Conservation (phyloP, 2,113 vertebrate genomes). For the Engraulis encrasicolus region DNA sequence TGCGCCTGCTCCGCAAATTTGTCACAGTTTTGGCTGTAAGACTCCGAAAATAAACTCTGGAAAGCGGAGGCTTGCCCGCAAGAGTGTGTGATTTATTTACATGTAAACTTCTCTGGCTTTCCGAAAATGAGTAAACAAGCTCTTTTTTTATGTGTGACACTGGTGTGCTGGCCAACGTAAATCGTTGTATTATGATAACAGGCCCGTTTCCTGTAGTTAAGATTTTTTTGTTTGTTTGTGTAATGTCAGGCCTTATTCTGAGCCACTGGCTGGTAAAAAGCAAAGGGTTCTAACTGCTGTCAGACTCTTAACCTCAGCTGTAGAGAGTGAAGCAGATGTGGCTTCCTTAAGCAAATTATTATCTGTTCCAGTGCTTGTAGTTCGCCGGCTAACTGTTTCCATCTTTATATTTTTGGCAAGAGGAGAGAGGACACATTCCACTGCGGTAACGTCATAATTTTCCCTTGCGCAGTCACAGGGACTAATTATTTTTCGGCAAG, state of each 20-base stretch:
- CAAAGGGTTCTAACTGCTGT: slow-evolving; percentile 68
- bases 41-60: slow-evolving; percentile 70
- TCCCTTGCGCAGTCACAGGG: slow-evolving; percentile 83
- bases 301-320: slow-evolving; percentile 87
- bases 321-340: slow-evolving; percentile 89
- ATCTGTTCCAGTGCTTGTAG: slow-evolving; percentile 85
- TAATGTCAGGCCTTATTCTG: slow-evolving; percentile 81
- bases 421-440: slow-evolving; percentile 83
- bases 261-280: slow-evolving; percentile 79
- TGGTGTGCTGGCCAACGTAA: slow-evolving; percentile 86
- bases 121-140: slow-evolving; percentile 81
- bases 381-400: slow-evolving; percentile 92
- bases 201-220: slow-evolving; percentile 91
- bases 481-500: slow-evolving; percentile 85
- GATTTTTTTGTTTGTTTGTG: slow-evolving; percentile 92
- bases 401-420: slow-evolving; percentile 81
- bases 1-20: slow-evolving; percentile 63
- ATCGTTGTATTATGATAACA: slow-evolving; percentile 89
- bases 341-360: slow-evolving; percentile 91
- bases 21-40: slow-evolving; percentile 59
- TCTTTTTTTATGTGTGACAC: slow-evolving; percentile 75
- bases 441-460: slow-evolving; percentile 86
- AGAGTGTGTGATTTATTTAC: slow-evolving; percentile 64
- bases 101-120: slow-evolving; percentile 66
- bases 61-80: slow-evolving; percentile 49